Conservation (phyloP, 2,888 invertebrate species). For the Amphipyra tragopoginis region DNA sequence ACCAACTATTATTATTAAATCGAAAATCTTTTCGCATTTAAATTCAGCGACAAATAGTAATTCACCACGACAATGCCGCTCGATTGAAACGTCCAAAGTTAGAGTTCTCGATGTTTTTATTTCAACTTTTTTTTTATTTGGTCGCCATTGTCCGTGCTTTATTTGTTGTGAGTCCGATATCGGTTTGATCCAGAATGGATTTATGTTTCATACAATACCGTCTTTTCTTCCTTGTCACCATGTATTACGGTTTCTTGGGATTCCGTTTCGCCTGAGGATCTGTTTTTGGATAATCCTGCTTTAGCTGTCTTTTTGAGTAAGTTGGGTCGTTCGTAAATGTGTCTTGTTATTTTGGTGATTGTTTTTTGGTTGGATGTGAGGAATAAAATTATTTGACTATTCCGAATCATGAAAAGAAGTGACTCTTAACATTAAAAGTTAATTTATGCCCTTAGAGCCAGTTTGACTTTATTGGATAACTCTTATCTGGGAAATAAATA, state of each 20-base stretch:
- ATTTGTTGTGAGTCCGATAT: slow-evolving; percentile 57
- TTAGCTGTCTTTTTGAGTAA: background rate
- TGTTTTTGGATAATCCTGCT: slow-evolving; percentile 18
- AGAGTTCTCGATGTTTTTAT: slow-evolving; percentile 54
- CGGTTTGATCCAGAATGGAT: slow-evolving; percentile 56
- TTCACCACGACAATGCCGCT: slow-evolving; percentile 39
- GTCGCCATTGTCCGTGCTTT: slow-evolving; percentile 53
- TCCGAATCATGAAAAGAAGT: too few relatives aligned
- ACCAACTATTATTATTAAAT: too few relatives aligned
- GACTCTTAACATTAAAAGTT: too few relatives aligned
- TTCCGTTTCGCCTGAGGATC: slow-evolving; percentile 14
- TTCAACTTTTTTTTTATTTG: slow-evolving; percentile 46
- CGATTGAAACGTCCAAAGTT: slow-evolving; percentile 53
- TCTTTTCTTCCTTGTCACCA: slow-evolving; percentile 45
- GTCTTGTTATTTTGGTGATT: background rate
- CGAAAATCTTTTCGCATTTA: background rate
- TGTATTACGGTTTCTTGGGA: slow-evolving; percentile 31
- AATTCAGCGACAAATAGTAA: slow-evolving; percentile 47
- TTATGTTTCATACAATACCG: slow-evolving; percentile 57
- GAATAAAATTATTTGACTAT: too few relatives aligned
- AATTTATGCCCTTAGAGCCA: too few relatives aligned
- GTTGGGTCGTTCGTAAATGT: background rate
- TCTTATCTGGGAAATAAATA: too few relatives aligned
- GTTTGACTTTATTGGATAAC: too few relatives aligned
- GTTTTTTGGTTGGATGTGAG: background rate